These are phyloP conservation scores for Epinotia nisella DNA, from an alignment of 2,888 invertebrate genomes.

Conservation along the genomic window DNA sequence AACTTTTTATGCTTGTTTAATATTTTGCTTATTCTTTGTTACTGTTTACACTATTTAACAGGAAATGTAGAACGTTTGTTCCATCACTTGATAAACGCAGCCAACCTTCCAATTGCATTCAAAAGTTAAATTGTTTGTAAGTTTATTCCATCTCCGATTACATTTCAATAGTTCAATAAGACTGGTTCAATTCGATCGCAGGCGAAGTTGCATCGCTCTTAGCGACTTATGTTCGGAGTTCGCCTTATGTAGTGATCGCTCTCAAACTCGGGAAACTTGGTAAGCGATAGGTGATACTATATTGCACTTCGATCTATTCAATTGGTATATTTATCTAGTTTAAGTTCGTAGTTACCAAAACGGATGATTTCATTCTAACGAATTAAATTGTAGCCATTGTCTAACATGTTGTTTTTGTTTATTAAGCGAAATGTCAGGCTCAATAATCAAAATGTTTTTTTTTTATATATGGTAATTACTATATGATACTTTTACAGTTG, in stretches of 20 bases:
- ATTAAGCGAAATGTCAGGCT: no score
- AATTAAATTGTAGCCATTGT: no score
- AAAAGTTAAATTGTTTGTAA: background rate
- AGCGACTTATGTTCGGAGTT: conserved; percentile 19
- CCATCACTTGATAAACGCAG: background rate
- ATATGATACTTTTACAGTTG: no score
- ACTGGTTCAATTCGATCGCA: conserved; percentile 8
- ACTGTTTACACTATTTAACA: no score
- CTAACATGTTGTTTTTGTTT: no score
- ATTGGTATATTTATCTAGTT: no score
- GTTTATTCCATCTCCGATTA: background rate
- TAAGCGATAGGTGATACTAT: background rate
- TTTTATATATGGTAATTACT: no score
- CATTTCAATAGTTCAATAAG: conserved; percentile 20
- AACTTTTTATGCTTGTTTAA: no score
- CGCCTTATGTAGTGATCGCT: conserved; percentile 6
- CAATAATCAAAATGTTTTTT: no score
- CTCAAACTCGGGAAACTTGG: background rate
- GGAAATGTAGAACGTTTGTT: background rate
- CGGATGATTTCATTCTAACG: no score
- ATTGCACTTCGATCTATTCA: background rate
- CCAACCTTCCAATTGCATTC: background rate
- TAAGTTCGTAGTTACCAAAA: no score
- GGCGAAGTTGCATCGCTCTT: conserved; percentile 25
- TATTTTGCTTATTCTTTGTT: no score